A percentile compares a stretch with the other conserved stretches of the same genome.
phyloP scores from a whole-genome alignment of 1,140 invertebrate genomes.

The Cotesia glomerata region DNA sequence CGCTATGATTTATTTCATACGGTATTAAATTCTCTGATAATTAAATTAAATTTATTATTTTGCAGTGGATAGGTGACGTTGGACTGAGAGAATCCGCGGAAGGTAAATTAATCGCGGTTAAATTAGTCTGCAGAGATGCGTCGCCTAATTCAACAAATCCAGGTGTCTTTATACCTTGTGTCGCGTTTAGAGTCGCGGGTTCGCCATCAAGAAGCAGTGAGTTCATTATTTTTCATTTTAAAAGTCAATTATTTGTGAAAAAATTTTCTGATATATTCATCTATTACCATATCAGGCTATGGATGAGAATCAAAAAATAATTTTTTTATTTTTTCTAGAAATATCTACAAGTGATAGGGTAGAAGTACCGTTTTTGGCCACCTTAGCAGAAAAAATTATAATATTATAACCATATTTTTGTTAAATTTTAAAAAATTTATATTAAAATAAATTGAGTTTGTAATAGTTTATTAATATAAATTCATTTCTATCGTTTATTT shows the following conservation, averaged over 20 bases:
- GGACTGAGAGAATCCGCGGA: slow-evolving; percentile 75
- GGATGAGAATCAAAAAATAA: too few relatives aligned
- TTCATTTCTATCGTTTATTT: too few relatives aligned
- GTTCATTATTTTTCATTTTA: slow-evolving; percentile 38
- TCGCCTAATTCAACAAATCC: slow-evolving; percentile 62
- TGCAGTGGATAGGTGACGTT: slow-evolving; percentile 81
- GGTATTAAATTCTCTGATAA: background rate
- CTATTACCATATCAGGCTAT: too few relatives aligned
- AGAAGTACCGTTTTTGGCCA: too few relatives aligned
- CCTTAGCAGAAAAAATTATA: too few relatives aligned
- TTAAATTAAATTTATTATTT: slow-evolving; percentile 35
- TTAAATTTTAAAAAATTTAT: too few relatives aligned
- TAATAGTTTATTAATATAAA: too few relatives aligned
- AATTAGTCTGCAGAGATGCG: slow-evolving; percentile 80
- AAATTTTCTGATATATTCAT: too few relatives aligned
- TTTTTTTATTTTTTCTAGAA: too few relatives aligned
- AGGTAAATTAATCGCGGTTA: slow-evolving; percentile 78
- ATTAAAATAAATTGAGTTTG: too few relatives aligned
- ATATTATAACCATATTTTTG: too few relatives aligned
- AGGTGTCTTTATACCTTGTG: slow-evolving; percentile 79
- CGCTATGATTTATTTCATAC: background rate
- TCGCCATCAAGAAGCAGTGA: slow-evolving; percentile 77
- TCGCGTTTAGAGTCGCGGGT: slow-evolving; percentile 83
- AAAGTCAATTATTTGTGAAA: background rate
- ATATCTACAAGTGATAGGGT: too few relatives aligned